Percentiles rank a stretch among this genome's conserved stretches.
Evolutionary conservation across 1,140 invertebrate species (phyloP).

Genomic region (Littorina saxatilis): DNA sequence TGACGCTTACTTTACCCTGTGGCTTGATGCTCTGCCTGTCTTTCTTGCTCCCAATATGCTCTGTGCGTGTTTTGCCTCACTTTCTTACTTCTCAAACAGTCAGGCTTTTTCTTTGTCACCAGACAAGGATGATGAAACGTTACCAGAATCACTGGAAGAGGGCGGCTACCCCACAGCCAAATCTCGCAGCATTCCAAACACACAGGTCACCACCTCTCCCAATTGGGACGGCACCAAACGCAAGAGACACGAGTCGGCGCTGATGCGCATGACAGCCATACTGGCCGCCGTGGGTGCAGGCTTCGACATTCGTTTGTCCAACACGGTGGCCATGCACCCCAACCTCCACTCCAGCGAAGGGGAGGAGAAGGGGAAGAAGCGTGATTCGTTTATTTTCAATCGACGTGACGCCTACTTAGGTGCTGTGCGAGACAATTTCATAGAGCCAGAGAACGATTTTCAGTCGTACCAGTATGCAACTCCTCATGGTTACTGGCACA

Average conservation of each 20-base stretch:
- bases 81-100: too few relatives aligned
- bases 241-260: slow-evolving; percentile 85
- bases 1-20: too few relatives aligned
- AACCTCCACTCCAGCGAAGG: slow-evolving; percentile 75
- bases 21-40: too few relatives aligned
- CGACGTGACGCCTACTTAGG: slow-evolving; percentile 74
- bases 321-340: slow-evolving; percentile 86
- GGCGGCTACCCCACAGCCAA: slow-evolving; percentile 25
- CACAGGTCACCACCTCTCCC: slow-evolving; percentile 48
- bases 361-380: slow-evolving; percentile 55
- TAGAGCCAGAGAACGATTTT: slow-evolving; percentile 69
- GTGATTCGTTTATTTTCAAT: slow-evolving; percentile 68
- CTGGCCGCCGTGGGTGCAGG: slow-evolving; percentile 91
- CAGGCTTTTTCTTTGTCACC: slow-evolving; percentile 43
- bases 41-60: too few relatives aligned
- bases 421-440: slow-evolving; percentile 73
- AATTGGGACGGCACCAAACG: slow-evolving; percentile 47
- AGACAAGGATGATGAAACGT: slow-evolving; percentile 73
- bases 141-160: slow-evolving; percentile 66
- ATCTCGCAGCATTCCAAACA: slow-evolving; percentile 62
- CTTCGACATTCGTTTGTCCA: slow-evolving; percentile 92
- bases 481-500: slow-evolving; percentile 85
- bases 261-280: slow-evolving; percentile 94
- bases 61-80: too few relatives aligned
- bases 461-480: slow-evolving; percentile 79